phyloP scores from a whole-genome alignment of 2,888 invertebrate genomes.

The Hydroisotoma schaefferi region DNA sequence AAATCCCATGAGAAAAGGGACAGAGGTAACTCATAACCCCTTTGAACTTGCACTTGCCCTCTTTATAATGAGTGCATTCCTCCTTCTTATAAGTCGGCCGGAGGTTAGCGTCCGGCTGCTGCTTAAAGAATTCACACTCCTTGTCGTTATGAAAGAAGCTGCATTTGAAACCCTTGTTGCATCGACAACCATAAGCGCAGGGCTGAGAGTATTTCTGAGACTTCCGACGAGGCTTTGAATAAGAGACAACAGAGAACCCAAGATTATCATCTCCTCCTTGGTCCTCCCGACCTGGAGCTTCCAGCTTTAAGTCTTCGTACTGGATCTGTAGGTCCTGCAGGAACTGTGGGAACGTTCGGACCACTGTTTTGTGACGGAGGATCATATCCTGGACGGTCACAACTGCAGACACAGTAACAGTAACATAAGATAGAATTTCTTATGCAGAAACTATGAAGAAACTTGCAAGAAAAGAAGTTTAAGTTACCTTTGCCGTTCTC shows the following conservation, averaged over 20 bases:
- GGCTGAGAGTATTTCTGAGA: constrained; percentile 16
- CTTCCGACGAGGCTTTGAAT: background rate
- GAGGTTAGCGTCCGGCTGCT: constrained; percentile 1
- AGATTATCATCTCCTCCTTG: background rate
- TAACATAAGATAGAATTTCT: too few relatives aligned
- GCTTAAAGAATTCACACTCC: constrained; percentile 22
- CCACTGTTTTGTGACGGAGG: background rate
- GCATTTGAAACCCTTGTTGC: constrained; percentile 18
- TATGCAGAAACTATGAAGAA: too few relatives aligned
- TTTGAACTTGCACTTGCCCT: constrained; percentile 7
- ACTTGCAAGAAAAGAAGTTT: too few relatives aligned
- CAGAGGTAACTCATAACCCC: constrained; percentile 1
- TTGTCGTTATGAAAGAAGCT: constrained; percentile 12
- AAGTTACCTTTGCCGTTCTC: too few relatives aligned
- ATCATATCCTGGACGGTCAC: too few relatives aligned
- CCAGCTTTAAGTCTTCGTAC: background rate
- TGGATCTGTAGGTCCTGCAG: background rate
- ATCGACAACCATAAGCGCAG: constrained; percentile 18
- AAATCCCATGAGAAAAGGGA: constrained; percentile 11
- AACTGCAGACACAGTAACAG: too few relatives aligned
- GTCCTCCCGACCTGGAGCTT: background rate
- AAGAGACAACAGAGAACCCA: background rate
- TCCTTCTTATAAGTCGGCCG: background rate
- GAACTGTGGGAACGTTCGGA: background rate
- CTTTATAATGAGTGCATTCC: constrained; percentile 2